Percentiles rank a stretch among this genome's conserved stretches.
Conservation (phyloP, 2,888 invertebrate genomes). For the Phengaris alcon region DNA sequence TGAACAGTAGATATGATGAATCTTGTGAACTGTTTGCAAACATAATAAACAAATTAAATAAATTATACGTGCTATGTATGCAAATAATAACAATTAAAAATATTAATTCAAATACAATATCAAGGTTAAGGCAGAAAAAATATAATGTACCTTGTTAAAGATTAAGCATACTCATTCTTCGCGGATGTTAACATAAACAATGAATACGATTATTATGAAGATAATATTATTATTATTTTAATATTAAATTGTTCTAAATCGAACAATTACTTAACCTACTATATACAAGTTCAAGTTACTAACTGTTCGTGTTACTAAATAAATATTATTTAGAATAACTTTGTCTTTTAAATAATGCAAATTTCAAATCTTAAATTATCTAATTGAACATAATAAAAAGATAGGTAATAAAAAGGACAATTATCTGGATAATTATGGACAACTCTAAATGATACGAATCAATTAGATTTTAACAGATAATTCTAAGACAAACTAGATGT, state of each 20-base stretch:
- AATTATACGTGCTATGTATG: constrained; percentile 3
- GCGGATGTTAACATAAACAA: background rate
- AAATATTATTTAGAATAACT: no score
- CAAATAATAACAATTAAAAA: constrained; percentile 4
- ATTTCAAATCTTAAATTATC: no score
- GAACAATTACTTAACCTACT: no score
- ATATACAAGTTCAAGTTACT: no score
- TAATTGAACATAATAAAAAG: no score
- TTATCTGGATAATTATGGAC: no score
- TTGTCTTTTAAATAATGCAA: no score
- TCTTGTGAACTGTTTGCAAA: constrained; percentile 24
- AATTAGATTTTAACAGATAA: no score
- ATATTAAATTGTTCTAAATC: background rate
- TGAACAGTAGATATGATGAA: constrained; percentile 34
- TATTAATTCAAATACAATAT: constrained; percentile 2
- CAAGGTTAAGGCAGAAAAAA: background rate
- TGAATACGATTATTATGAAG: background rate
- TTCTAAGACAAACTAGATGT: background rate
- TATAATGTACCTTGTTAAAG: background rate
- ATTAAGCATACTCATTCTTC: background rate
- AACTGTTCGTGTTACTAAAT: no score
- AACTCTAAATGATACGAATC: no score
- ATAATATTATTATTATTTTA: background rate
- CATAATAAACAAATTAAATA: constrained; percentile 17
- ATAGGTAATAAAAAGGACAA: no score